Evolutionary conservation across 2,888 invertebrate genomes (phyloP).

Genomic region (Diaphora mendica): DNA sequence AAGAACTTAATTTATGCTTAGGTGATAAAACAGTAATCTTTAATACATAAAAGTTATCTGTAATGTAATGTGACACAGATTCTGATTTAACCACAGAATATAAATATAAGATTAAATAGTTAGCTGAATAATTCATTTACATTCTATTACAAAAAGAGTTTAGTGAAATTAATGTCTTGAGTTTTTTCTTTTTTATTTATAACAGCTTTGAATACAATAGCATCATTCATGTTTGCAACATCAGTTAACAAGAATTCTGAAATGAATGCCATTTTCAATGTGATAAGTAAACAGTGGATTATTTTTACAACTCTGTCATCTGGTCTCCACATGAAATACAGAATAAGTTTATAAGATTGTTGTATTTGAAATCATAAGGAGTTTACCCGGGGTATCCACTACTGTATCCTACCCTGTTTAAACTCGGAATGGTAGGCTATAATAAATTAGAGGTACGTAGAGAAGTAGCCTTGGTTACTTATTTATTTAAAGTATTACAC

Average conservation of each 20-base stretch:
- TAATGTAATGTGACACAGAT: neutral
- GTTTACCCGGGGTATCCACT: too few species aligned
- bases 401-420: too few species aligned
- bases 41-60: neutral
- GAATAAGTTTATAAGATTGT: too few species aligned
- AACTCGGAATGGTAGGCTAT: too few species aligned
- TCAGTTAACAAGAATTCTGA: neutral
- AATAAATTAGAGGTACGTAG: too few species aligned
- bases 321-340: too few species aligned
- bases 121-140: neutral
- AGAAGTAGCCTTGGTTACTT: too few species aligned
- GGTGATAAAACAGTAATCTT: neutral
- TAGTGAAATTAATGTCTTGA: neutral
- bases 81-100: neutral
- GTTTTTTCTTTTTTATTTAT: neutral
- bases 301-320: neutral
- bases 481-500: too few species aligned
- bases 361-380: too few species aligned
- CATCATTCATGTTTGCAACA: neutral
- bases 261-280: neutral
- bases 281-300: neutral
- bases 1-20: neutral
- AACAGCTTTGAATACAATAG: slow-evolving; percentile 3
- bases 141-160: neutral
- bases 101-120: neutral